Evolutionary conservation across 2,797 vertebrate species (phyloP).

Genomic region (Heliangelus exortis): DNA sequence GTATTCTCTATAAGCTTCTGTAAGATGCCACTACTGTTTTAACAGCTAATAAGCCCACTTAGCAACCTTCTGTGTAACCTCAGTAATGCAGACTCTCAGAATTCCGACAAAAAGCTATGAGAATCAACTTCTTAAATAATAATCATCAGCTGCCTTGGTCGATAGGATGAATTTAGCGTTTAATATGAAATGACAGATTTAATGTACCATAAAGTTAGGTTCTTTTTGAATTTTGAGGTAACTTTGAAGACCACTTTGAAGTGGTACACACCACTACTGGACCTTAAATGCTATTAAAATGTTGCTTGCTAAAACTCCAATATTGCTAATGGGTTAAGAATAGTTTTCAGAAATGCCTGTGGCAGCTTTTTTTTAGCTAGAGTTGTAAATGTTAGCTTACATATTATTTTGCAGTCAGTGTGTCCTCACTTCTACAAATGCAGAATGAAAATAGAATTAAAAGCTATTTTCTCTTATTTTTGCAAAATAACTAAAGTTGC

Average conservation of each 20-base stretch:
- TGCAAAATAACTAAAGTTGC: background rate
- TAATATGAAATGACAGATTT: background rate
- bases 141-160: background rate
- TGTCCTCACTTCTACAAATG: background rate
- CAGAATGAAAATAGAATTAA: background rate
- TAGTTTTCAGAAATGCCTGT: background rate
- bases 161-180: background rate
- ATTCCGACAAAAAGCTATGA: background rate
- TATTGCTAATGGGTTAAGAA: background rate
- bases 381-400: background rate
- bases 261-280: background rate
- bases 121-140: background rate
- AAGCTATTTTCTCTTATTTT: background rate
- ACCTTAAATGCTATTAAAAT: background rate
- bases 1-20: background rate
- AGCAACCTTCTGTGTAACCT: accelerated
- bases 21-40: background rate
- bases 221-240: background rate
- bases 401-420: background rate
- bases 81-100: background rate
- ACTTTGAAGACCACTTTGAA: background rate
- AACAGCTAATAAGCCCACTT: background rate
- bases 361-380: background rate
- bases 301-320: background rate
- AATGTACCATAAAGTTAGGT: accelerated